Base-by-base conservation (phyloP, 2,888 invertebrate species). In the Eurois occulta region DNA sequence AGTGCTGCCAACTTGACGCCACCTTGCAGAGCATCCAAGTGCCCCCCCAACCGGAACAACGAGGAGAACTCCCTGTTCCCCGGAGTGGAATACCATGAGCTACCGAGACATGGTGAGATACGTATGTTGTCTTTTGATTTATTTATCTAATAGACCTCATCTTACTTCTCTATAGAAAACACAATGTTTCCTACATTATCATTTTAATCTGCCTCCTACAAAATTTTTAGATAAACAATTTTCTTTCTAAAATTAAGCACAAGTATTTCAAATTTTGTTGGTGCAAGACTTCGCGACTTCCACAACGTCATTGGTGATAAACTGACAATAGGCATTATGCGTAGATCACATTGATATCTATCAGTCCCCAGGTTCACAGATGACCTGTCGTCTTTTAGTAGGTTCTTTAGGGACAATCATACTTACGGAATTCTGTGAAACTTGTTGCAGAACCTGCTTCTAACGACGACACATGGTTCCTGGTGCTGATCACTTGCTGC, bases 391-490 rank as follows among this genome's bases (percentile, higher is more conserved):
- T 32, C 32, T 38, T n/a, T 65, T n/a, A n/a, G 16, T 24, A 21
- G 24, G 24, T 24, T 6, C 24, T 11, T 13, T 38, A 38, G 24
- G 35, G 24, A 38, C 38, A 65, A 38, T 65, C n/a, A 65, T n/a
- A 16, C 24, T 65, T 41, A 64, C n/a, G 43, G 7, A 38, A 46
- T 58, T 10, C n/a, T 58, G 13, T 18, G 16, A 72, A 70, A 66
- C 41, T 70, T 79, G 46, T 85, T 91, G 2, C 93, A 96, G 96
- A 96, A 87, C 95, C 96, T 72, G 97, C 94, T 68, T 97, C 97
- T 64, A 97, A 97, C 71, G 98, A 98, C 87, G 98, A 98, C 93
- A 98, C 98, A 0, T 99, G 98, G 98, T 97, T 98, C 72, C 96
- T 98, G 85, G 98, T 98, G 64, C 94, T 98, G 80, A 98, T 98